Evolutionary conservation across 2,797 vertebrate species (phyloP).

Genomic region (Vultur gryphus): DNA sequence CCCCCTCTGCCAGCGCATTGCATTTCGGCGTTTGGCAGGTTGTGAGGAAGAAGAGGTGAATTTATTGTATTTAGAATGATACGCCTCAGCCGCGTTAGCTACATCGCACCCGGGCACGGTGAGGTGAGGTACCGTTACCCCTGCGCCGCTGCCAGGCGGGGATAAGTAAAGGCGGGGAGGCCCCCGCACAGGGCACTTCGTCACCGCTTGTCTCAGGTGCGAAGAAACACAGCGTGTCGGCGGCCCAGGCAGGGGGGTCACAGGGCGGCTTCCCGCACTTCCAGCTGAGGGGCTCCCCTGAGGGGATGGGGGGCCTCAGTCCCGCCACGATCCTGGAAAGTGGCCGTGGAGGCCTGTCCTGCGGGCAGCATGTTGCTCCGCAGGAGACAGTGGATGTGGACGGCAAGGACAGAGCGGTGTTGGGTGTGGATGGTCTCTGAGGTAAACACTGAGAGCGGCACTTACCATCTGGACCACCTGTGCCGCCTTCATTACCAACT

Average conservation of each 20-base stretch:
- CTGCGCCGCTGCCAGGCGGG: background rate
- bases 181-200: background rate
- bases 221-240: background rate
- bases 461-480: background rate
- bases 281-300: too few species aligned
- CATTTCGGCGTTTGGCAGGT: background rate
- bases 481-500: background rate
- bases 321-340: background rate
- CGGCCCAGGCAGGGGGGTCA: background rate
- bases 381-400: accelerated
- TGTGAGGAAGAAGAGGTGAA: background rate
- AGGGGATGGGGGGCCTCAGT: background rate
- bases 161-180: background rate
- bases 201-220: background rate
- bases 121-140: background rate
- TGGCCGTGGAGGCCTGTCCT: background rate
- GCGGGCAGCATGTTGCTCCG: background rate
- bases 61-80: too few species aligned
- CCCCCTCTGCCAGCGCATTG: background rate
- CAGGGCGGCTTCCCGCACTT: background rate
- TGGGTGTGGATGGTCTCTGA: background rate
- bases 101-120: too few species aligned
- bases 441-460: background rate
- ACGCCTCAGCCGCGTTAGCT: background rate
- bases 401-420: accelerated